Conservation (phyloP, 2,797 vertebrate genomes). For the Oreochromis grahami region DNA sequence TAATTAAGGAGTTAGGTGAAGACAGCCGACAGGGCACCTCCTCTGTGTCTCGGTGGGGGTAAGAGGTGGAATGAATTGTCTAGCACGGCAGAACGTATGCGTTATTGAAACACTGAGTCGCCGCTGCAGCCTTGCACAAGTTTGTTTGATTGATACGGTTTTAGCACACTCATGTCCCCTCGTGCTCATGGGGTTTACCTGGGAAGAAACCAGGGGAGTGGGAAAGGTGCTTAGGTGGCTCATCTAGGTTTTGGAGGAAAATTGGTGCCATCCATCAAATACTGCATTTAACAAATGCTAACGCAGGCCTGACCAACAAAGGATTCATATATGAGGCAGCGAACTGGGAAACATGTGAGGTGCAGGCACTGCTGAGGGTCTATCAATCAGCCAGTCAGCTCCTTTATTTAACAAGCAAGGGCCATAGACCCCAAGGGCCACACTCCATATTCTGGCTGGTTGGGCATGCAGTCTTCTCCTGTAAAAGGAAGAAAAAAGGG, state of each 20-base stretch:
- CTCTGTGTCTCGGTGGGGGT: slow-evolving; percentile 18
- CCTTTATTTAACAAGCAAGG: slow-evolving; percentile 91
- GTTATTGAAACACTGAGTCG: slow-evolving; percentile 74
- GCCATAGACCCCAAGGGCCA: slow-evolving; percentile 81
- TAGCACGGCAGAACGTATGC: slow-evolving; percentile 44
- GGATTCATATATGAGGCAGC: slow-evolving; percentile 75
- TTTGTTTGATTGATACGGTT: slow-evolving; percentile 78
- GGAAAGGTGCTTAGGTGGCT: slow-evolving; percentile 74
- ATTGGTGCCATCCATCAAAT: slow-evolving; percentile 84
- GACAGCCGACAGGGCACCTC: slow-evolving; percentile 36
- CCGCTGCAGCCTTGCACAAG: slow-evolving; percentile 41
- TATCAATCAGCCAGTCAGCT: slow-evolving; percentile 85
- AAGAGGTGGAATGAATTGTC: slow-evolving; percentile 47
- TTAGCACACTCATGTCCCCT: slow-evolving; percentile 74
- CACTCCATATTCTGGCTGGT: slow-evolving; percentile 77
- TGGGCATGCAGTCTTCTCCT: slow-evolving; percentile 67
- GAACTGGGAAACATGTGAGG: slow-evolving; percentile 71
- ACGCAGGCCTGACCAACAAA: slow-evolving; percentile 70
- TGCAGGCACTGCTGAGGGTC: slow-evolving; percentile 77
- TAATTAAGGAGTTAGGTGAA: slow-evolving; percentile 43
- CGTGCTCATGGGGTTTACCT: slow-evolving; percentile 69
- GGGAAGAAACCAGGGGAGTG: slow-evolving; percentile 60
- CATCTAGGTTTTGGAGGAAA: slow-evolving; percentile 79
- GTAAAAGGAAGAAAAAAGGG: slow-evolving; percentile 45
- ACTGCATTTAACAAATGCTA: slow-evolving; percentile 76